A percentile compares a stretch with the other conserved stretches of the same genome.
These are phyloP conservation scores for Nycticebus coucang DNA, from an alignment of 2,113 vertebrate species.

Conservation along the genomic window DNA sequence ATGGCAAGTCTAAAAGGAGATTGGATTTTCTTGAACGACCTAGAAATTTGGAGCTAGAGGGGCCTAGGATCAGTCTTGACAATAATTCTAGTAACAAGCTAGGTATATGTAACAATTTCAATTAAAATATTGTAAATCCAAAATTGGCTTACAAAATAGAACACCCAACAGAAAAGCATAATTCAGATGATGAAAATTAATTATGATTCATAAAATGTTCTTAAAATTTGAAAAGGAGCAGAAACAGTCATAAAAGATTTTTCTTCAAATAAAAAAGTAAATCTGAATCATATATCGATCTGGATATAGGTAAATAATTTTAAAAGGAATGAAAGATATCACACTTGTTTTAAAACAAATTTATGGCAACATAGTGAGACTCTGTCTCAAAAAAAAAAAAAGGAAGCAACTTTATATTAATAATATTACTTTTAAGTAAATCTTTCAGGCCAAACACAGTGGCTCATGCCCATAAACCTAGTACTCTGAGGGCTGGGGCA, in stretches of 20 bases:
- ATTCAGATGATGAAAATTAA: slow-evolving; percentile 1
- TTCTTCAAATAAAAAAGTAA: slow-evolving; percentile 31
- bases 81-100: slow-evolving; percentile 49
- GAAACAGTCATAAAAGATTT: slow-evolving; percentile 19
- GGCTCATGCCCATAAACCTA: too few species aligned
- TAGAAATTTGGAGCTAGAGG: not conserved
- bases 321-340: slow-evolving; percentile 2
- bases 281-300: slow-evolving; percentile 45
- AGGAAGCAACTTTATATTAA: not conserved
- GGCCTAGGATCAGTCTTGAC: not conserved
- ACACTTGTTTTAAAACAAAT: slow-evolving; percentile 46
- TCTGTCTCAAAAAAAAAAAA: too few species aligned
- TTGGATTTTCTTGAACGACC: slow-evolving; percentile 47
- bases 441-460: not conserved
- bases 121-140: slow-evolving; percentile 57
- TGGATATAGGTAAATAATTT: slow-evolving; percentile 22
- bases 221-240: slow-evolving; percentile 47
- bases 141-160: slow-evolving; percentile 44
- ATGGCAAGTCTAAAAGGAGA: slow-evolving; percentile 48
- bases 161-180: slow-evolving; percentile 19
- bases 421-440: not conserved
- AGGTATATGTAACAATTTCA: not conserved
- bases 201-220: slow-evolving; percentile 25
- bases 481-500: too few species aligned
- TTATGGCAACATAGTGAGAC: not conserved